Percentiles rank a stretch among this genome's conserved stretches.
Conservation (phyloP, 1,140 invertebrate species). For the Ladona fulva region DNA sequence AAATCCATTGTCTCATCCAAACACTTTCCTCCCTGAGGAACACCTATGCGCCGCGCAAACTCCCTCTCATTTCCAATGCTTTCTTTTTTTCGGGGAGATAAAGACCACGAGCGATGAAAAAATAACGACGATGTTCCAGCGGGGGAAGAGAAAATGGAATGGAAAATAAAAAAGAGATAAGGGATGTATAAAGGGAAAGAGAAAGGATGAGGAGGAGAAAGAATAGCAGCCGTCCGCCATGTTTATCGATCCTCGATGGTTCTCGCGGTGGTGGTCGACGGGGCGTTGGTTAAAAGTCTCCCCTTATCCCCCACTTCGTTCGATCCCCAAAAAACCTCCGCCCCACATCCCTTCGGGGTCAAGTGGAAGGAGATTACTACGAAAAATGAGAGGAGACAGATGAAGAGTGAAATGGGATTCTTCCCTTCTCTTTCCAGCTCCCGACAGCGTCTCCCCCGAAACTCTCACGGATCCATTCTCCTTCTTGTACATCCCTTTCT, state of each 20-base stretch:
- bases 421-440: background rate
- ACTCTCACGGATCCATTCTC: background rate
- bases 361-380: background rate
- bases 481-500: background rate
- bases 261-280: background rate
- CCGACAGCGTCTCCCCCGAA: background rate
- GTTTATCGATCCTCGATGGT: constrained; percentile 4
- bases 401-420: background rate
- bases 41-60: no score
- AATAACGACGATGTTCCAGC: no score
- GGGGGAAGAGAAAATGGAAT: background rate
- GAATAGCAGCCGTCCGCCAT: background rate
- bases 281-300: background rate
- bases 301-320: background rate
- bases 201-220: background rate
- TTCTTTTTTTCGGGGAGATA: no score
- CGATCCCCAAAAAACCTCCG: background rate
- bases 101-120: no score
- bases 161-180: background rate
- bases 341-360: background rate
- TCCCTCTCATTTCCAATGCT: no score
- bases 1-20: no score
- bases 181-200: background rate
- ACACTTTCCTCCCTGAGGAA: no score
- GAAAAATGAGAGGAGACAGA: constrained; percentile 5